Evolutionary conservation across 1,140 invertebrate species (phyloP).

Genomic region (Lasioglossum albipes): DNA sequence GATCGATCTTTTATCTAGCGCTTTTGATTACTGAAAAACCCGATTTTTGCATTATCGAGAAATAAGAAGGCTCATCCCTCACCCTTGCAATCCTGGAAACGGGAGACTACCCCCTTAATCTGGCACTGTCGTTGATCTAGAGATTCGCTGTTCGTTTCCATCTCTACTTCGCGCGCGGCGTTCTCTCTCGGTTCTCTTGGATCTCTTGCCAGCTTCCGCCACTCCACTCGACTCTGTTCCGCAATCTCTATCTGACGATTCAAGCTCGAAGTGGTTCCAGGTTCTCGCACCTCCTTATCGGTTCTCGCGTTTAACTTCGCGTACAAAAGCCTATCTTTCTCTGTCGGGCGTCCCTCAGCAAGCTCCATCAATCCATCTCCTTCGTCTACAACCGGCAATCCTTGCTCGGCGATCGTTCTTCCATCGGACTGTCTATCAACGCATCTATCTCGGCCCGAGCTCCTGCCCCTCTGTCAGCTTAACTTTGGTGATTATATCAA

Average conservation of each 20-base stretch:
- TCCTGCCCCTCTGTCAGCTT: conserved; percentile 26
- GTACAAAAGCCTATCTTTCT: not conserved
- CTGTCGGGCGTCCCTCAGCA: not conserved
- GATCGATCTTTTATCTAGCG: too few species aligned
- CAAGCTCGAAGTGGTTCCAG: conserved; percentile 37
- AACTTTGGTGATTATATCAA: conserved; percentile 68
- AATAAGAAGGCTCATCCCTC: too few species aligned
- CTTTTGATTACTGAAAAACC: too few species aligned
- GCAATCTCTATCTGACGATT: conserved; percentile 39
- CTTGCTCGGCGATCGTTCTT: not conserved
- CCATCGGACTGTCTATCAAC: not conserved
- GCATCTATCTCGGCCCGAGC: not conserved
- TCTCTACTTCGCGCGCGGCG: not conserved
- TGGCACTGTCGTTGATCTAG: too few species aligned
- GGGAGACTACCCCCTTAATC: too few species aligned
- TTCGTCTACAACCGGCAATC: not conserved
- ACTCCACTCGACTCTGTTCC: not conserved
- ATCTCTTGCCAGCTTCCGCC: not conserved
- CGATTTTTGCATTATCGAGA: too few species aligned
- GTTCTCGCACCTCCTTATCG: conserved; percentile 37
- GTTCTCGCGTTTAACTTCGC: conserved; percentile 28
- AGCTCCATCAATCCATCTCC: not conserved
- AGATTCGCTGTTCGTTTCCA: not conserved
- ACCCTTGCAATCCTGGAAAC: too few species aligned
- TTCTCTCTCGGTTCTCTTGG: not conserved